Conservation (phyloP, 35 echinoderm and acorn worm species). For the Stichopus chloronotus region DNA sequence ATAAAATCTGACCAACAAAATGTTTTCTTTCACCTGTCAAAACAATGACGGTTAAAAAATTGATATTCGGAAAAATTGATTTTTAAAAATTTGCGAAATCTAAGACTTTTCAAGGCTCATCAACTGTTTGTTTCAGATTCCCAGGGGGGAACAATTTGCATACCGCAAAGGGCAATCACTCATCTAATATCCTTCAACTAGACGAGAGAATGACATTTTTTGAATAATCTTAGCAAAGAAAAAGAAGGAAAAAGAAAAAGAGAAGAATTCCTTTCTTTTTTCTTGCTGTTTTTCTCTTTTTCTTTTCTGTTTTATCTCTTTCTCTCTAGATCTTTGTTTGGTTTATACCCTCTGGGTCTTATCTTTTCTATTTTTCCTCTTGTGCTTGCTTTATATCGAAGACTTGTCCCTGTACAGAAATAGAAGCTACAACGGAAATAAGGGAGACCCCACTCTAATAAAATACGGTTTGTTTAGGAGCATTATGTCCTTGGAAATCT, state of each 20-base stretch:
- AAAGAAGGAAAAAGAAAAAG: background rate
- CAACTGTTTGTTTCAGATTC: background rate
- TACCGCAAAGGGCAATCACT: background rate
- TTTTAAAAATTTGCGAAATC: background rate
- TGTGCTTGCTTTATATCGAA: background rate
- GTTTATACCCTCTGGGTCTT: background rate
- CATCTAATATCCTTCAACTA: background rate
- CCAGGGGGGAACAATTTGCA: background rate
- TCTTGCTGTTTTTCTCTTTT: background rate
- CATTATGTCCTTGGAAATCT: background rate
- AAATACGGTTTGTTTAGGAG: constrained; percentile 9
- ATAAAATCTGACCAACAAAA: background rate
- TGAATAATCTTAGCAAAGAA: background rate
- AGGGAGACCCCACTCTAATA: constrained; percentile 23
- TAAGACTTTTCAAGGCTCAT: background rate
- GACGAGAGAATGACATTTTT: background rate
- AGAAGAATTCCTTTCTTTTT: background rate
- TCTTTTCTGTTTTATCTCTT: background rate
- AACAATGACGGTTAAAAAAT: background rate
- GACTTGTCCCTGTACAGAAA: background rate
- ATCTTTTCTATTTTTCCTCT: background rate
- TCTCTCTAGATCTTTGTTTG: background rate
- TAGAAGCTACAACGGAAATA: constrained; percentile 2
- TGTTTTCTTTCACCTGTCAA: background rate
- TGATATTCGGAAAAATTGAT: background rate